Evolutionary conservation across 2,888 invertebrate genomes (phyloP), one percentile per base, ranked within the genome.

Genomic region (Chrysomela aeneicollis): DNA sequence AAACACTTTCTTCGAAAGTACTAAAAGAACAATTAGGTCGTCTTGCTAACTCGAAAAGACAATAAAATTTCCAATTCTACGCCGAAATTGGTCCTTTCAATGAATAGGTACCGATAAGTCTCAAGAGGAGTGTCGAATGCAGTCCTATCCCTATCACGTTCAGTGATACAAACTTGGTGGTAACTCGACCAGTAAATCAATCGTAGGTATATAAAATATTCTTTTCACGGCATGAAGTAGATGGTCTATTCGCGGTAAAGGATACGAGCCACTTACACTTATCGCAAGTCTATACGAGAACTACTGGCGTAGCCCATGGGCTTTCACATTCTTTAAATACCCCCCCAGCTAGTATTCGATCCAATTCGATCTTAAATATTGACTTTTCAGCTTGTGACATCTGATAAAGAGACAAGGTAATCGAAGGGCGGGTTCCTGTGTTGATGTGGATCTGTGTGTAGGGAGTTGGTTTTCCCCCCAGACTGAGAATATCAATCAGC

Each of bases 231-330:
- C 71, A 49, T 81, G 79, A 5, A 83, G 55, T 19, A 81, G 63
- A 18, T 82, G 82, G 55, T 83, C 82, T 22, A 82, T 80, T 9
- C 79, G 66, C 1, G 83, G 83, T 12, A 82, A 58, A 0, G 80
- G 80, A 47, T 82, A 82, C 0, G 53, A 46, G 52, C 71, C 72
- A 12, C 63, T 55, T 8, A 57, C 54, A 0, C 74, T 75, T 12
- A 74, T 62, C 4, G 69, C 63, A 66, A 61, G 47, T 61, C 3
- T 26, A 32, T 0, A 61, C 54, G 21, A 54, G 54, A 8, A 61
- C 54, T 8, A 61, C 42, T 35, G 17, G 76, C 78, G 79, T 72
- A 0, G 76, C 71, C 80, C 79, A 82, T 1, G 79, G 75, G 0
- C 79, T 79, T 59, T 80, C 80, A 55, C 77, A 76, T 50, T 80